Evolutionary conservation across 2,113 vertebrate genomes (phyloP).

Genomic region (Hyaena hyaena): DNA sequence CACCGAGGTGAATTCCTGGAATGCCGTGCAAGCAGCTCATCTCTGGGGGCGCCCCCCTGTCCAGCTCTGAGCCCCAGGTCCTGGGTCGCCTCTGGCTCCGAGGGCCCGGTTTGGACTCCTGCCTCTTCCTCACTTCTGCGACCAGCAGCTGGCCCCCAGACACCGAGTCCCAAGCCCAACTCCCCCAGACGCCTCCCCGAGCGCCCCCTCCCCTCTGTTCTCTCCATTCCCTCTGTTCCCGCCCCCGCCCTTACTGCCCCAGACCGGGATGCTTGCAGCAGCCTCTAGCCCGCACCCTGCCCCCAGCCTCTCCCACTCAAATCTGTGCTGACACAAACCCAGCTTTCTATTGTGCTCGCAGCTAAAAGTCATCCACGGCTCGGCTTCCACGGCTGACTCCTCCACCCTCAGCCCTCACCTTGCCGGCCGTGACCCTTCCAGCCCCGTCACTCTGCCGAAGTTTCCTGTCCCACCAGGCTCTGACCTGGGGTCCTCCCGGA

Average conservation of each 20-base stretch:
- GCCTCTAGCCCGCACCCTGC: neutral
- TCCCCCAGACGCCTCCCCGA: neutral
- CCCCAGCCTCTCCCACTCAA: neutral
- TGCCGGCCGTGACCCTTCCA: accelerated
- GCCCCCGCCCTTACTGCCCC: neutral
- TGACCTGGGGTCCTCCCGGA: neutral
- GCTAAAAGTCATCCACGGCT: neutral
- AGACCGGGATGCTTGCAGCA: neutral
- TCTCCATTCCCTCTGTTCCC: neutral
- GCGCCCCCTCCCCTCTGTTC: neutral
- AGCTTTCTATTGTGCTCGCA: neutral
- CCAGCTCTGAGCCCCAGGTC: neutral
- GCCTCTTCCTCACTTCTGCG: neutral
- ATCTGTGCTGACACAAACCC: neutral
- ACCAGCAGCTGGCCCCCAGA: neutral
- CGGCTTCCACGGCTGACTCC: neutral
- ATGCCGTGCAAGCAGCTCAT: accelerated
- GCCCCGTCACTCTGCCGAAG: neutral
- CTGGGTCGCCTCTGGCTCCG: too few species aligned
- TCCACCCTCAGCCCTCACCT: neutral
- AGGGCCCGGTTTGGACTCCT: too few species aligned
- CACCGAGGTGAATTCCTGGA: neutral
- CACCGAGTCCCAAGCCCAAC: neutral
- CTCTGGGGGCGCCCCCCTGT: neutral
- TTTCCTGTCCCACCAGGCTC: neutral